Conservation (phyloP, 2,797 vertebrate species). For the Percopsis omiscomaycus region DNA sequence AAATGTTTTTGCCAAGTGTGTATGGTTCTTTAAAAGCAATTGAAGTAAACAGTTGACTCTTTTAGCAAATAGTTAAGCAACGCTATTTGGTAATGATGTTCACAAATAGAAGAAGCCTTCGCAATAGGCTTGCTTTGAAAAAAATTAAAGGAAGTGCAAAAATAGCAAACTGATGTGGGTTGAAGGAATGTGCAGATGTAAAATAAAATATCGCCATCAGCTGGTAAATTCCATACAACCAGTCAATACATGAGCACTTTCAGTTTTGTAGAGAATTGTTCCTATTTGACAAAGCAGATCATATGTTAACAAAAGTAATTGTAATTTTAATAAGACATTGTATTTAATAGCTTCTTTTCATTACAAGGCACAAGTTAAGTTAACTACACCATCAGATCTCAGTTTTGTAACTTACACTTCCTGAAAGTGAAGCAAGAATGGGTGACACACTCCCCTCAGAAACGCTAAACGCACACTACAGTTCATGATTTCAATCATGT, state of each 20-base stretch:
- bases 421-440: slow-evolving; percentile 56
- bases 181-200: background rate
- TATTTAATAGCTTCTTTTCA: too few species aligned
- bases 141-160: background rate
- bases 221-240: background rate
- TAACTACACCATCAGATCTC: slow-evolving; percentile 12
- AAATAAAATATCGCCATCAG: background rate
- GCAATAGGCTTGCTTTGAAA: too few species aligned
- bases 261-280: background rate
- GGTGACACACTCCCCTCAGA: slow-evolving; percentile 40
- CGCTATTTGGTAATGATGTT: background rate
- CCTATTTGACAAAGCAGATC: background rate
- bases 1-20: slow-evolving; percentile 28
- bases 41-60: background rate
- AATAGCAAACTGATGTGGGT: slow-evolving; percentile 1
- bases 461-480: background rate
- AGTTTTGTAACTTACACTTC: slow-evolving; percentile 61
- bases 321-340: too few species aligned
- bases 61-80: background rate
- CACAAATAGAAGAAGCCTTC: background rate
- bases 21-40: slow-evolving; percentile 5
- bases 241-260: background rate
- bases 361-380: too few species aligned
- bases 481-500: slow-evolving; percentile 36
- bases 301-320: too few species aligned